These are phyloP conservation scores for Laterallus jamaicensis DNA, from an alignment of 2,113 vertebrate genomes.

Conservation along the genomic window DNA sequence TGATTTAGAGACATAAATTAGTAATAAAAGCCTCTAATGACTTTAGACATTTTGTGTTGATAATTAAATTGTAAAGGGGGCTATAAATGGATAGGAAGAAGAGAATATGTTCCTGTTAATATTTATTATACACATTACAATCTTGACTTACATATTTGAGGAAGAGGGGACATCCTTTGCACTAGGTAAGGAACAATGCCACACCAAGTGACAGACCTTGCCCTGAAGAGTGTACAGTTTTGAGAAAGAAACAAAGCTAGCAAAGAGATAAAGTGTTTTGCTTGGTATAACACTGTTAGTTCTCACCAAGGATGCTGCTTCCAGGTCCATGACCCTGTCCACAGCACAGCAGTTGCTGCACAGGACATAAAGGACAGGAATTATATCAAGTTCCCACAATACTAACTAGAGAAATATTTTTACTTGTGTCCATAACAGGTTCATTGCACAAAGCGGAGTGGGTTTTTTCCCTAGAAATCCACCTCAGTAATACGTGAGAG, in stretches of 20 bases:
- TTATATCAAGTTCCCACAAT: not conserved
- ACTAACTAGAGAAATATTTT: not conserved
- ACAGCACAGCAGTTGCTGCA: not conserved
- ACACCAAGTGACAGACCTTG: not conserved
- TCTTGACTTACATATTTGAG: not conserved
- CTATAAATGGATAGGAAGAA: not conserved
- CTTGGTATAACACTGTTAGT: not conserved
- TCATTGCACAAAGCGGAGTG: not conserved
- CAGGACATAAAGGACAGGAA: not conserved
- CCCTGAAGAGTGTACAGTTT: not conserved
- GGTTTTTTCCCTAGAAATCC: not conserved
- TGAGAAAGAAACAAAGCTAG: not conserved
- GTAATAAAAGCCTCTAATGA: conserved; percentile 50
- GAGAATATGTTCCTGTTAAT: not conserved
- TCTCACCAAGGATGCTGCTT: not conserved
- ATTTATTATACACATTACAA: not conserved
- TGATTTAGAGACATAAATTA: conserved; percentile 45
- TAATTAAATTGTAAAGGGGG: conserved; percentile 32
- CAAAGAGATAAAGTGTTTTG: not conserved
- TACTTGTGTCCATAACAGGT: not conserved
- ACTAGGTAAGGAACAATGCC: not conserved
- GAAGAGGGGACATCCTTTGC: not conserved
- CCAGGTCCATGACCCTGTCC: not conserved
- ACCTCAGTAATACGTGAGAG: not conserved
- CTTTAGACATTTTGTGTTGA: not conserved